Conservation (phyloP, 1,140 invertebrate genomes). For the Apis laboriosa region DNA sequence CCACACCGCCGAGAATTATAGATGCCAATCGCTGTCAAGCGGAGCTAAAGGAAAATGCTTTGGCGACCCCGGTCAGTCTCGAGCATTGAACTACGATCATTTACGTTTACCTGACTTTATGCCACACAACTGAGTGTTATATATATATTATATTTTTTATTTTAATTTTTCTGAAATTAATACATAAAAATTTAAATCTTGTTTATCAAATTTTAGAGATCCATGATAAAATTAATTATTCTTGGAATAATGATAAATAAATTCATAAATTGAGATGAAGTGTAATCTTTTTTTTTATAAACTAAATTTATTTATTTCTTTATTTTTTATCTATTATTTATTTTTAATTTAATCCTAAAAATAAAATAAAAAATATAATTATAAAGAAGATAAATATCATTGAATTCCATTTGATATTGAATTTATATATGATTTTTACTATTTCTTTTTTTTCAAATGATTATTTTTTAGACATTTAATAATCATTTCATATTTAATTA, state of each 20-base stretch:
- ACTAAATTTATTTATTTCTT: neutral
- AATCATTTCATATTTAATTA: neutral
- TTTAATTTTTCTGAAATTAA: neutral
- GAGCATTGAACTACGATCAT: constrained; percentile 62
- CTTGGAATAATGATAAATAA: neutral
- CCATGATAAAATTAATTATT: neutral
- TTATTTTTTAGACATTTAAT: too few relatives aligned
- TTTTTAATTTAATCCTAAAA: too few relatives aligned
- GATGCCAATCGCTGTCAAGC: constrained; percentile 46
- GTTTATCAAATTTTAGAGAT: neutral
- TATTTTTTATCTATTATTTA: neutral
- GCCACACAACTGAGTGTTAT: neutral
- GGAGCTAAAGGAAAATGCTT: constrained; percentile 48
- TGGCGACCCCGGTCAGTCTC: constrained; percentile 55
- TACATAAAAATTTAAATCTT: neutral
- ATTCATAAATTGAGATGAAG: neutral
- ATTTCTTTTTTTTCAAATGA: too few relatives aligned
- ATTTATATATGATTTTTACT: too few relatives aligned
- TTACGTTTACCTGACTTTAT: constrained; percentile 50
- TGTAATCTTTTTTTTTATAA: too few relatives aligned
- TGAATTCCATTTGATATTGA: too few relatives aligned
- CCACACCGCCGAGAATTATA: constrained; percentile 36
- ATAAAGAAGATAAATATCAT: too few relatives aligned
- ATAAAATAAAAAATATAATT: too few relatives aligned
- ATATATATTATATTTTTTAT: neutral